Evolutionary conservation across 2,888 invertebrate genomes (phyloP), one percentile per base, ranked within the genome.

Genomic region (Cephus sareptanus): DNA sequence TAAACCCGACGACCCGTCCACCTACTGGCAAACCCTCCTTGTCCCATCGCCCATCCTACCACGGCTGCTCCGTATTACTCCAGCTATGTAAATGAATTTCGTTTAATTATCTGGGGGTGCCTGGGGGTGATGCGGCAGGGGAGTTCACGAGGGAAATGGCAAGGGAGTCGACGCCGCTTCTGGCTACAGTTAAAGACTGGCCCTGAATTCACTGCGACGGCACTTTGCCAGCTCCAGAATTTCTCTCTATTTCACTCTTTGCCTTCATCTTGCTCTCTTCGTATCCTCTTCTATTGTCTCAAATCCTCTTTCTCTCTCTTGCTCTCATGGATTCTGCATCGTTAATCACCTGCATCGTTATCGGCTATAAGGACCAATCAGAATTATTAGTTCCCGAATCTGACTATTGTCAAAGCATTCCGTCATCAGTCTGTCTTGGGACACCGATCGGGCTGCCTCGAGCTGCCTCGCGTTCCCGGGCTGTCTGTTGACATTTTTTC

Each of bases 81-180:
- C 83, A 89, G 90, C 90, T 90, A 90, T 90, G 90, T 90, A 90
- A 90, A 90, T 90, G 90, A 90, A 90, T 90, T 90, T 90, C 90
- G 90, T 90, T 90, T 90, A 90, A 90, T 90, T 90, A 90, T 90
- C 89, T 81, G 84, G 73, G 79, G 70, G 74, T 33, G n/a, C 11
- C 13, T 30, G 75, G 73, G 73, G 33, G 34, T 68, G 79, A 79
- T 75, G 78, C 76, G 69, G 75, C n/a, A 83, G 78, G 82, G 79
- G 79, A 82, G 33, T 79, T 79, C 80, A 79, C 80, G 77, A 75
- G 79, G 77, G 74, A 37, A 37, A 73, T 31, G 40, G 73, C 35
- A 73, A 34, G 71, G 15, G 74, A n/a, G 69, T 56, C 73, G 82
- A 83, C 83, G 78, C 79, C 81, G 83, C 82, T 83, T 83, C 80